Evolutionary conservation across 2,888 invertebrate genomes (phyloP).

Genomic region (Mesodorylaimus sp.): DNA sequence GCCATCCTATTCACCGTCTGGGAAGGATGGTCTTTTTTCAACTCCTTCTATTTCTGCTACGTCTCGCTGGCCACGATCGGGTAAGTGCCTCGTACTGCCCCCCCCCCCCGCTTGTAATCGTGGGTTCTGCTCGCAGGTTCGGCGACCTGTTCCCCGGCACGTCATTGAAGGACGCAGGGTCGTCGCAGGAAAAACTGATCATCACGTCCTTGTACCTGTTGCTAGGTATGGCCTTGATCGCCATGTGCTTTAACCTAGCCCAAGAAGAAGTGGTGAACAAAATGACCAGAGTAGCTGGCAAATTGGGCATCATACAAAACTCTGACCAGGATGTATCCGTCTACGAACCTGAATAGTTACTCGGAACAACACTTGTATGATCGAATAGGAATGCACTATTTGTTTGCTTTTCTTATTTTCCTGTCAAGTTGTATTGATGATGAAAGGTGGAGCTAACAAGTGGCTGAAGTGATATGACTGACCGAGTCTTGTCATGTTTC

Average conservation of each 20-base stretch:
- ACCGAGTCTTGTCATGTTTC: too few relatives aligned
- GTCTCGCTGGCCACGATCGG: constrained; percentile 29
- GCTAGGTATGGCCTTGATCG: constrained; percentile 76
- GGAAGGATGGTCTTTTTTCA: constrained; percentile 78
- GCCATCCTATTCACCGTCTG: constrained; percentile 73
- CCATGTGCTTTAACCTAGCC: constrained; percentile 89
- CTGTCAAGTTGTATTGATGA: too few relatives aligned
- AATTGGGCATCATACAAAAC: constrained; percentile 12
- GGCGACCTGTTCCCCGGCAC: constrained; percentile 30
- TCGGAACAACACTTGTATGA: too few relatives aligned
- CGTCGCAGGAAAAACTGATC: constrained; percentile 49
- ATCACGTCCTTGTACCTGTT: constrained; percentile 74
- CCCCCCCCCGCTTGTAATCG: too few relatives aligned
- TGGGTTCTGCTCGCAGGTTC: too few relatives aligned
- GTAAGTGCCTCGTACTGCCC: too few relatives aligned
- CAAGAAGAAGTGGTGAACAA: constrained; percentile 36
- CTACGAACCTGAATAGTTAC: too few relatives aligned
- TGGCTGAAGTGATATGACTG: too few relatives aligned
- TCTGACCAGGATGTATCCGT: neutral
- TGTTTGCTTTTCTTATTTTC: too few relatives aligned
- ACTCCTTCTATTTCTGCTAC: constrained; percentile 39
- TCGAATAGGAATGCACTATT: too few relatives aligned
- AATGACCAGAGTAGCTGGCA: constrained; percentile 8
- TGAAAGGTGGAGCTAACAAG: too few relatives aligned
- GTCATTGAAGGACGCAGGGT: constrained; percentile 24